phyloP scores from a whole-genome alignment of 1,140 invertebrate genomes.

The Tenebrio molitor region DNA sequence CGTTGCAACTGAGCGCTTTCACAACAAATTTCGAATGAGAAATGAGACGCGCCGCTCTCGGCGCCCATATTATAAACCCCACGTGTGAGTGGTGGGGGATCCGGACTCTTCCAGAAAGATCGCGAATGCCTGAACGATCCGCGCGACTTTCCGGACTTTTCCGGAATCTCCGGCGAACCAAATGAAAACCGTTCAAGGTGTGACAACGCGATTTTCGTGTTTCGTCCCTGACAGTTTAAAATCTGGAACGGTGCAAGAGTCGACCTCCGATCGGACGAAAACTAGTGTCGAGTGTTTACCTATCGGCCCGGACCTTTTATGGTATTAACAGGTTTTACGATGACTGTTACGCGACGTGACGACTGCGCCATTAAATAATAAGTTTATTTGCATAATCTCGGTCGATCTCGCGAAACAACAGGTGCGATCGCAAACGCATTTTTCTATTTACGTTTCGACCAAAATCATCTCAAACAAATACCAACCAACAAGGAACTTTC shows the following conservation, averaged over 20 bases:
- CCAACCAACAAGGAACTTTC: too few species aligned
- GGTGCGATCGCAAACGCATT: too few species aligned
- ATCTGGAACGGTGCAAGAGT: slow-evolving; percentile 14
- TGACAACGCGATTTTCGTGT: not conserved
- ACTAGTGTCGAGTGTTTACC: slow-evolving; percentile 6
- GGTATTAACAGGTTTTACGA: slow-evolving; percentile 10
- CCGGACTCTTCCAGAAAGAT: slow-evolving; percentile 12
- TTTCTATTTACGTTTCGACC: too few species aligned
- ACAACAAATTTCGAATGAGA: not conserved
- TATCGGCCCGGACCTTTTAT: slow-evolving; percentile 13
- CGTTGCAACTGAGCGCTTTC: not conserved
- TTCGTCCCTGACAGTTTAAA: not conserved
- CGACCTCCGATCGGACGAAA: too few species aligned
- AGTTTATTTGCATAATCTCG: not conserved
- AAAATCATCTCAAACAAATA: too few species aligned
- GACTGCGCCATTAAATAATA: slow-evolving; percentile 24
- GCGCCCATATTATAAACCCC: not conserved
- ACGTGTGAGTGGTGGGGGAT: not conserved
- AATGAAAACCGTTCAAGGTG: too few species aligned
- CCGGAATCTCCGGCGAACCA: slow-evolving; percentile 22
- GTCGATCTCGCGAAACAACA: not conserved
- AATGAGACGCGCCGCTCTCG: not conserved
- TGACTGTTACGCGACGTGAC: too few species aligned
- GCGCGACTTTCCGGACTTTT: not conserved
- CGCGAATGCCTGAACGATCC: not conserved